These are phyloP conservation scores for Macrosoma leucophasiata DNA, from an alignment of 2,888 invertebrate genomes.

Conservation along the genomic window DNA sequence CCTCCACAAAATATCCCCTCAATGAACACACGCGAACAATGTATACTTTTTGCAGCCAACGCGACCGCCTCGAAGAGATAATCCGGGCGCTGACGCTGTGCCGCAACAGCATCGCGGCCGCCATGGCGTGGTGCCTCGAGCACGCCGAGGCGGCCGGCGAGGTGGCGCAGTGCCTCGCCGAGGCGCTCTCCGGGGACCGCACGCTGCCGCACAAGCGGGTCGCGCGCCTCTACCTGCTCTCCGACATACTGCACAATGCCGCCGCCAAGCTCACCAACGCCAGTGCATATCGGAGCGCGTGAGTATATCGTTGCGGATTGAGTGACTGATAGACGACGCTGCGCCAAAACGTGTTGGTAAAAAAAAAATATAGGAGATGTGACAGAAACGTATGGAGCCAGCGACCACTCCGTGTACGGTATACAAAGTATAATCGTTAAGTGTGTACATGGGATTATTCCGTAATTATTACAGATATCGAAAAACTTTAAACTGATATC, in stretches of 20 bases:
- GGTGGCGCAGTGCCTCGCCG: slow-evolving; percentile 92
- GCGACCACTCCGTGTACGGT: too few relatives aligned
- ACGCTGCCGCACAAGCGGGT: slow-evolving; percentile 86
- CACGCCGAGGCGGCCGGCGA: slow-evolving; percentile 98
- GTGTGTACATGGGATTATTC: too few relatives aligned
- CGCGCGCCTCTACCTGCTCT: slow-evolving; percentile 94
- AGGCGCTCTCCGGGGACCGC: slow-evolving; percentile 84
- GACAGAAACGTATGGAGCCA: too few relatives aligned
- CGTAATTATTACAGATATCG: too few relatives aligned
- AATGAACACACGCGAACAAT: too few relatives aligned
- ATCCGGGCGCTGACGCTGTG: slow-evolving; percentile 90
- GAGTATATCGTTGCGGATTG: too few relatives aligned
- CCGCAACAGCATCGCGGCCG: slow-evolving; percentile 89
- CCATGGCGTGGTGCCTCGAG: slow-evolving; percentile 99
- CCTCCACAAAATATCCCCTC: too few relatives aligned
- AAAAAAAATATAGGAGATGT: too few relatives aligned
- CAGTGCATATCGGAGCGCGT: slow-evolving; percentile 92
- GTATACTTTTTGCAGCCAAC: slow-evolving; percentile 85
- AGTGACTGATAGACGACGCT: too few relatives aligned
- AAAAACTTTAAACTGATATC: too few relatives aligned
- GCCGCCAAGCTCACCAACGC: slow-evolving; percentile 97
- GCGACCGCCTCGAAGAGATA: slow-evolving; percentile 94
- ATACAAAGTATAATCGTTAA: too few relatives aligned
- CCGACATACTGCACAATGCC: slow-evolving; percentile 98
- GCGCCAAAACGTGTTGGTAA: too few relatives aligned